phyloP scores from a whole-genome alignment of 2,113 vertebrate species.

The Lichenostomus cassidix region DNA sequence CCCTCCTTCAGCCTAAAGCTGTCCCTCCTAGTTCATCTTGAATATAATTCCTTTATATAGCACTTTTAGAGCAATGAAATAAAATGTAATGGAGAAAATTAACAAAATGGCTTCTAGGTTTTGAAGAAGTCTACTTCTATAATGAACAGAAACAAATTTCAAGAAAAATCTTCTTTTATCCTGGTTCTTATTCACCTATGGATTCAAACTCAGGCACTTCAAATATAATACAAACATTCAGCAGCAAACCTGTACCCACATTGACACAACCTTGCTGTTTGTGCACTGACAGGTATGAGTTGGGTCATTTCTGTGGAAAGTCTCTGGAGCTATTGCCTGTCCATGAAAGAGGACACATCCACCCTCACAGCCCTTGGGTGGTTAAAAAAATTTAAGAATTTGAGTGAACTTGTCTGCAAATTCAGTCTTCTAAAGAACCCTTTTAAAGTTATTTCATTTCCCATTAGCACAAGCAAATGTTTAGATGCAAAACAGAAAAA shows the following conservation, averaged over 20 bases:
- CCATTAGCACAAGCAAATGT: not conserved
- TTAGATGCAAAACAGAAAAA: not conserved
- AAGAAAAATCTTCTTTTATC: not conserved
- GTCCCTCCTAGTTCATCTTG: not conserved
- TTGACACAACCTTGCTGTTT: not conserved
- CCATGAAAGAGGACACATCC: not conserved
- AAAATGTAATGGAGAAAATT: not conserved
- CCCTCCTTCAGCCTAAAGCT: not conserved
- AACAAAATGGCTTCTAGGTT: not conserved
- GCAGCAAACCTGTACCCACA: not conserved
- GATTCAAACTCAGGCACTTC: not conserved
- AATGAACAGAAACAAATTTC: not conserved
- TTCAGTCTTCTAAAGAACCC: not conserved
- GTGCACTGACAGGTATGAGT: fast-evolving
- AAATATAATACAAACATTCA: not conserved
- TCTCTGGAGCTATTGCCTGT: not conserved
- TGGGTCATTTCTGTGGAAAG: not conserved
- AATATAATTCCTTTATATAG: not conserved
- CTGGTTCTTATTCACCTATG: not conserved
- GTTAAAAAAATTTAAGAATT: not conserved
- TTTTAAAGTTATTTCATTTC: not conserved
- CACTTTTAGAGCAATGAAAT: not conserved
- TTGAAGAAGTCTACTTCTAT: not conserved
- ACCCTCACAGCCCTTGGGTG: not conserved
- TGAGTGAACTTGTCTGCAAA: not conserved